Conservation (phyloP, 2,888 invertebrate species). For the Scaptomyza parva region DNA sequence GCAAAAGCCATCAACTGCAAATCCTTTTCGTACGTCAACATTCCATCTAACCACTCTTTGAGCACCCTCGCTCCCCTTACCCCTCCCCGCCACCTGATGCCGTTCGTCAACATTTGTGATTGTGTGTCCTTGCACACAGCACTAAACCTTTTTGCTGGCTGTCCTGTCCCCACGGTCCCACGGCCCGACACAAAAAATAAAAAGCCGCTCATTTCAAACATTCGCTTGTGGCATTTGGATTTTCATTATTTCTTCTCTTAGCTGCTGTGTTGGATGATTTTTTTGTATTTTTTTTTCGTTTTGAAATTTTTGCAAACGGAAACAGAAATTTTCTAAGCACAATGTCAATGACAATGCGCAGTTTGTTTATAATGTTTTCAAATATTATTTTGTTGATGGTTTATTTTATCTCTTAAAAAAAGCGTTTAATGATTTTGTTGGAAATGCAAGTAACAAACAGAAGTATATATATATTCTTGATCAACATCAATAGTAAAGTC, state of each 20-base stretch:
- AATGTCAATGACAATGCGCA: conserved; percentile 59
- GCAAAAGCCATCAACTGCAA: conserved; percentile 34
- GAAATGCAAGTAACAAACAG: too few species aligned
- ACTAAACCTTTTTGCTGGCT: conserved; percentile 13
- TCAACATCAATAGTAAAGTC: too few species aligned
- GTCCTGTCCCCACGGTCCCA: conserved; percentile 1
- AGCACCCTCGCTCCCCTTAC: too few species aligned
- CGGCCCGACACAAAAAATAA: neutral
- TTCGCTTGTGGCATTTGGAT: conserved; percentile 37
- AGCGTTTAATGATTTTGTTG: too few species aligned
- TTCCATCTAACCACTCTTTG: neutral
- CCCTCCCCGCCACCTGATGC: neutral
- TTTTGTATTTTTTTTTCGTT: conserved; percentile 9
- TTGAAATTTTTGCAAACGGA: conserved; percentile 5
- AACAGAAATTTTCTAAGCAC: conserved; percentile 49
- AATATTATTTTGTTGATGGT: conserved; percentile 23
- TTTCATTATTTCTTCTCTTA: conserved; percentile 35
- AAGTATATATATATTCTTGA: too few species aligned
- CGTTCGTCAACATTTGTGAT: neutral
- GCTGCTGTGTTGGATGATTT: conserved; percentile 2
- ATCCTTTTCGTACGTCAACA: conserved; percentile 21
- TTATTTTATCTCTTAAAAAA: neutral
- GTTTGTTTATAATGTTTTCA: conserved; percentile 34
- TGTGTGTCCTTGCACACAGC: conserved; percentile 40
- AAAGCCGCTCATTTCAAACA: conserved; percentile 20